Conservation (phyloP, 2,797 vertebrate species). For the Hybognathus amarus region DNA sequence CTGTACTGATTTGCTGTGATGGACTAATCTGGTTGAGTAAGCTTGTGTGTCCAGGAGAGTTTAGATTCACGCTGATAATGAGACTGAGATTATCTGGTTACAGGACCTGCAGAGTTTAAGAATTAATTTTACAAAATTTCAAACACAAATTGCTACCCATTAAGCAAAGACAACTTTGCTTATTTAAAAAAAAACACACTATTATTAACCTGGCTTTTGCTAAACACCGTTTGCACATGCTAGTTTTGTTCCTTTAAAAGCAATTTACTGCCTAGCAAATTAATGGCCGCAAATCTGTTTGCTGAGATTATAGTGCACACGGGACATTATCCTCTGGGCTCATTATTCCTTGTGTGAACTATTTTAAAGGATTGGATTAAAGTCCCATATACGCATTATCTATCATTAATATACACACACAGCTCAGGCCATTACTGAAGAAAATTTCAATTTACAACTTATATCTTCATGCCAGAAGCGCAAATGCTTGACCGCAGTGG, state of each 20-base stretch:
- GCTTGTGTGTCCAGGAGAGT: slow-evolving; percentile 47
- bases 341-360: slow-evolving; percentile 78
- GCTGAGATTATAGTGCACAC: slow-evolving; percentile 68
- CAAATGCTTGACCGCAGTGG: slow-evolving; percentile 12
- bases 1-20: slow-evolving; percentile 48
- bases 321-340: slow-evolving; percentile 73
- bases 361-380: slow-evolving; percentile 78
- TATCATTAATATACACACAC: slow-evolving; percentile 43
- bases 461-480: slow-evolving; percentile 6
- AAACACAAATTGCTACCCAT: slow-evolving; percentile 59
- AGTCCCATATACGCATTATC: slow-evolving; percentile 52
- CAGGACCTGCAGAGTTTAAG: slow-evolving; percentile 35
- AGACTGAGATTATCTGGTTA: slow-evolving; percentile 61
- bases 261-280: slow-evolving; percentile 60
- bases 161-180: slow-evolving; percentile 53
- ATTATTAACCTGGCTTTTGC: slow-evolving; percentile 47
- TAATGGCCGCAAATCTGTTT: slow-evolving; percentile 67
- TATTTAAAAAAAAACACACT: neutral
- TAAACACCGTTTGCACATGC: slow-evolving; percentile 2
- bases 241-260: slow-evolving; percentile 62
- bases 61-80: slow-evolving; percentile 62
- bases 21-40: slow-evolving; percentile 68
- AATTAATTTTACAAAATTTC: slow-evolving; percentile 29
- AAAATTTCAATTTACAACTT: slow-evolving; percentile 42
- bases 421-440: slow-evolving; percentile 38